These are phyloP conservation scores for Microctonus hyperodae DNA, from an alignment of 2,888 invertebrate species.

Conservation along the genomic window DNA sequence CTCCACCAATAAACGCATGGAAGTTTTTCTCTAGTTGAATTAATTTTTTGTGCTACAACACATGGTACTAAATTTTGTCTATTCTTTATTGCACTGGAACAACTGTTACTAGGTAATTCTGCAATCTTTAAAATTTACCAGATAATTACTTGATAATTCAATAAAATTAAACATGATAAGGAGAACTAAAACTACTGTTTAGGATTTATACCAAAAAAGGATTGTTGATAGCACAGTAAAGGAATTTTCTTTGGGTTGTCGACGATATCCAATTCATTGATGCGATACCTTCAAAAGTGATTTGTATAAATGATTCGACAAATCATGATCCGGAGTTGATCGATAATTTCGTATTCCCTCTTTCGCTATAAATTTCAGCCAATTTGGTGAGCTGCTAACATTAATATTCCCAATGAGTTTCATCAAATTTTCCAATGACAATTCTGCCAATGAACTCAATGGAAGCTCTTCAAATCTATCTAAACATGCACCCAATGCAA, in stretches of 20 bases:
- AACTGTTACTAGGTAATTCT: constrained; percentile 12
- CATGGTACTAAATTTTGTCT: constrained; percentile 34
- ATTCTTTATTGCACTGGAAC: constrained; percentile 13
- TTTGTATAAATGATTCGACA: constrained; percentile 31
- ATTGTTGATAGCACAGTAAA: constrained; percentile 8
- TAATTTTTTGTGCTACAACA: constrained; percentile 32
- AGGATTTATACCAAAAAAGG: constrained; percentile 17
- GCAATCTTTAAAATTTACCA: constrained; percentile 24
- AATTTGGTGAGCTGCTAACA: constrained; percentile 34
- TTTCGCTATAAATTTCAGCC: constrained; percentile 37
- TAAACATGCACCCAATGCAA: constrained; percentile 46
- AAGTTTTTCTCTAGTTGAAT: constrained; percentile 11
- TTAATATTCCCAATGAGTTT: constrained; percentile 47
- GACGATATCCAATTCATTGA: constrained; percentile 7
- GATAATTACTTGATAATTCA: neutral
- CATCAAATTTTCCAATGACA: constrained; percentile 40
- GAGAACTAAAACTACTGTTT: neutral
- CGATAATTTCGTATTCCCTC: constrained; percentile 21
- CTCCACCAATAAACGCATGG: constrained; percentile 45
- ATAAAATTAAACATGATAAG: neutral
- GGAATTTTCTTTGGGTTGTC: constrained; percentile 13
- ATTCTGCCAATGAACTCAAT: constrained; percentile 31
- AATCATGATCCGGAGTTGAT: constrained; percentile 19
- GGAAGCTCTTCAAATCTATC: constrained; percentile 50
- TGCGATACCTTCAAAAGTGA: constrained; percentile 32